Conservation (phyloP, 2,797 vertebrate genomes). For the Streptopelia turtur region DNA sequence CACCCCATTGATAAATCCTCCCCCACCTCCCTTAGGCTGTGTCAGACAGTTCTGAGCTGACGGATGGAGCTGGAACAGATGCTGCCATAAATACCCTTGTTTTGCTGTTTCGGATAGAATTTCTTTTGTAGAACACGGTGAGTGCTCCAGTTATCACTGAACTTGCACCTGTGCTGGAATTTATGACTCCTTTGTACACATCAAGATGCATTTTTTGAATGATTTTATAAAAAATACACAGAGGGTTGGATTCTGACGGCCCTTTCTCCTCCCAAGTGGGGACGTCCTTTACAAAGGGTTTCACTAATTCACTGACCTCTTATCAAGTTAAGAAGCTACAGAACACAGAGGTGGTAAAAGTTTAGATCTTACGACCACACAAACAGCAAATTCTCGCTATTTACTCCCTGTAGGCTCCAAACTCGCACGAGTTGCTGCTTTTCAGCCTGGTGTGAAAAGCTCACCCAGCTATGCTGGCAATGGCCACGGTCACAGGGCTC, state of each 20-base stretch:
- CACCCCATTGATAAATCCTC: constrained; percentile 67
- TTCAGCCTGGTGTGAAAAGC: neutral
- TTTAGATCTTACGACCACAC: neutral
- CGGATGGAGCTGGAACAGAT: constrained; percentile 69
- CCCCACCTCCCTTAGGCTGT: constrained; percentile 46
- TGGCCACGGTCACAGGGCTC: too few species aligned
- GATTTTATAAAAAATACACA: neutral
- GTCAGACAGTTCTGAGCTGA: constrained; percentile 54
- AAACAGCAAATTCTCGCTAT: neutral
- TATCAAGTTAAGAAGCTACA: neutral
- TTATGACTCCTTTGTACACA: neutral
- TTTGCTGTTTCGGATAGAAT: constrained; percentile 36
- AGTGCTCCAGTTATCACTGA: constrained; percentile 15
- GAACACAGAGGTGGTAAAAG: neutral
- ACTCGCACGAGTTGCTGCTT: neutral
- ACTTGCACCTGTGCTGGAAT: constrained; percentile 43
- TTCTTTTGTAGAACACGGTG: constrained; percentile 60
- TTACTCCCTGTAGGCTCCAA: neutral
- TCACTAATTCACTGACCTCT: neutral
- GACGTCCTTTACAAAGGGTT: neutral
- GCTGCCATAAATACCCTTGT: constrained; percentile 71
- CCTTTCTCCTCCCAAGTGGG: neutral
- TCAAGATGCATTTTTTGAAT: neutral
- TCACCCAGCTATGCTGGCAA: accelerated
- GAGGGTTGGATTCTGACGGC: neutral